These are phyloP conservation scores for Charina bottae DNA, from an alignment of 2,113 vertebrate species.

Conservation along the genomic window DNA sequence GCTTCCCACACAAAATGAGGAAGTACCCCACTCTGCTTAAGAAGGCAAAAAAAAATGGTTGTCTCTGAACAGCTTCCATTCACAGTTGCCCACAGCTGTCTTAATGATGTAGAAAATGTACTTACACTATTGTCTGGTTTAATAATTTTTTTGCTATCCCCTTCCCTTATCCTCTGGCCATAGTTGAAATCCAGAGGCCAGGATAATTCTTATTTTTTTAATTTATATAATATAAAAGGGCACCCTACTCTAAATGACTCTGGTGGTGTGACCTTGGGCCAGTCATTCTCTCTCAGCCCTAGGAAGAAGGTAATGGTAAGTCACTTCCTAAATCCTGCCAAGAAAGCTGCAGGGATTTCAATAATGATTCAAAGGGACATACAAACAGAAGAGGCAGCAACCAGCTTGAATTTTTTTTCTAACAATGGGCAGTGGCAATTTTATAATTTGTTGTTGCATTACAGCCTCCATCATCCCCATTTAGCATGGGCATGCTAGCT, in stretches of 20 bases:
- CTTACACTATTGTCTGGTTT: not conserved
- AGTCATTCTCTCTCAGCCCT: not conserved
- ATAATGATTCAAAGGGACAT: not conserved
- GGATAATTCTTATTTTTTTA: too few relatives aligned
- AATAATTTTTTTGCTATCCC: not conserved
- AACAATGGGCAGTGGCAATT: not conserved
- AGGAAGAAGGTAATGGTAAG: not conserved
- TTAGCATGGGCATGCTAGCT: not conserved
- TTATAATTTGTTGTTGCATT: not conserved
- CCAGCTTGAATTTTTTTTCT: not conserved
- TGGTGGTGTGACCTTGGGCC: not conserved
- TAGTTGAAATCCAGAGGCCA: not conserved
- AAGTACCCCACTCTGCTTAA: too few relatives aligned
- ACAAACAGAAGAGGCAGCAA: not conserved
- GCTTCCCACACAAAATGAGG: too few relatives aligned
- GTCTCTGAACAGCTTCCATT: too few relatives aligned
- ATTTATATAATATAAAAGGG: too few relatives aligned
- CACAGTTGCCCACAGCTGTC: too few relatives aligned
- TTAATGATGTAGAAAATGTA: too few relatives aligned
- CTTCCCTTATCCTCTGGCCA: not conserved
- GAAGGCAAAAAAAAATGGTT: too few relatives aligned
- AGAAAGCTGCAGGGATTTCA: not conserved
- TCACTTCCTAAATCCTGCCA: not conserved
- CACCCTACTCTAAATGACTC: not conserved
- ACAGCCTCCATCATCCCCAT: not conserved